A percentile compares a stretch with the other conserved stretches of the same genome.
These are phyloP conservation scores for Vireo griseus DNA, from an alignment of 2,797 vertebrate species.

Conservation along the genomic window DNA sequence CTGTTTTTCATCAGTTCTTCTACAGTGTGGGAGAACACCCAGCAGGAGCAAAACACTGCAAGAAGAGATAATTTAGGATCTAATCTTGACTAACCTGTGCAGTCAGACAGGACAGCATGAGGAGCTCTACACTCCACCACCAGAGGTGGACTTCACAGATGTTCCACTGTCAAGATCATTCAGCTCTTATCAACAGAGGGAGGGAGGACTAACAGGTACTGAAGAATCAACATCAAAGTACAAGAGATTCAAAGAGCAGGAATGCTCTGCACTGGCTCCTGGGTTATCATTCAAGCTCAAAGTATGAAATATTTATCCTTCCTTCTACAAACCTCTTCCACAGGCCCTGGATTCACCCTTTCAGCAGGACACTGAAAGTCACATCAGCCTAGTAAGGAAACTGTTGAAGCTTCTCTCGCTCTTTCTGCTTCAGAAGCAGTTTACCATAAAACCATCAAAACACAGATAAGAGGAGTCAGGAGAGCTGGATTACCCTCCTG, in stretches of 20 bases:
- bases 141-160: background rate
- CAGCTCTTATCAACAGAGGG: background rate
- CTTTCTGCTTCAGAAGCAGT: background rate
- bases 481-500: background rate
- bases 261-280: background rate
- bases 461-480: background rate
- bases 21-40: background rate
- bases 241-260: background rate
- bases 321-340: background rate
- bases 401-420: background rate
- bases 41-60: background rate
- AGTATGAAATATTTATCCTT: background rate
- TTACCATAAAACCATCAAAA: background rate
- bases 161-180: background rate
- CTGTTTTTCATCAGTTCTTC: background rate
- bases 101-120: background rate
- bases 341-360: background rate
- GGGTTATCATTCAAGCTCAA: background rate
- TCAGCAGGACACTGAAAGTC: background rate
- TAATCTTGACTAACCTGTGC: background rate
- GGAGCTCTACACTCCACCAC: background rate
- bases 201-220: background rate
- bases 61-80: background rate
- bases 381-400: background rate
- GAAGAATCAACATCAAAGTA: background rate